Evolutionary conservation across 2,113 vertebrate species (phyloP), one percentile per base, ranked within the genome.

Genomic region (Melanocharis versteri): DNA sequence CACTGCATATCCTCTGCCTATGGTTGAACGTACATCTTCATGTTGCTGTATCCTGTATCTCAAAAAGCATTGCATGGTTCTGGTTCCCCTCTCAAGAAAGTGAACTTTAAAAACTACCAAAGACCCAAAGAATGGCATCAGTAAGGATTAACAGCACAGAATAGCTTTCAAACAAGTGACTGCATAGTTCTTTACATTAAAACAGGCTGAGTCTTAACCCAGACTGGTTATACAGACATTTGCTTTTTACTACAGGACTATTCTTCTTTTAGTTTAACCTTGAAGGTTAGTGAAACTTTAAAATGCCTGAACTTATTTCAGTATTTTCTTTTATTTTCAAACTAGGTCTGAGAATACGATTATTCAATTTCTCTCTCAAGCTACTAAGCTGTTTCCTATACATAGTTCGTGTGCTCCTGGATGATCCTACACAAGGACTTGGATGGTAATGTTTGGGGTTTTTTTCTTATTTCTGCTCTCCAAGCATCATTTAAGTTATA

Each of bases 351-450:
- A 97, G 98, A 95, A 98, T 99, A 93, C 97, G 98, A n/a, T 97
- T 99, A 86, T 98, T 99, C 97, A 98, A 98, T 97, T 98, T 99
- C 96, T 99, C 98, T 69, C 98, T 99, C 78, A 98, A 99, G 94
- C 95, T 99, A 44, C 95, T 99, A 75, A 99, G 98, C 97, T 99
- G 98, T 91, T 97, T 98, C 70, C 94, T 99, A 39, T 99, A 99
- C 68, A 98, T 99, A 93, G 88, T 97, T 87, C 97, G 98, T 85
- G 98, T 99, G 40, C 97, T 98, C 13, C 89, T 98, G 78, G 98
- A 99, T 96, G 97, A 97, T 45, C 98, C 98, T 39, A 87, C 95
- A 58, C 95, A 98, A 96, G 97, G 96, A 96, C 94, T 97, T 87
- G 95, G 89, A 97, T 99, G 98, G 98, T 98, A 98, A 97, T 50